Evolutionary conservation across 2,888 invertebrate species (phyloP), one percentile per base, ranked within the genome.

Genomic region (Rhyacophila evoluta): DNA sequence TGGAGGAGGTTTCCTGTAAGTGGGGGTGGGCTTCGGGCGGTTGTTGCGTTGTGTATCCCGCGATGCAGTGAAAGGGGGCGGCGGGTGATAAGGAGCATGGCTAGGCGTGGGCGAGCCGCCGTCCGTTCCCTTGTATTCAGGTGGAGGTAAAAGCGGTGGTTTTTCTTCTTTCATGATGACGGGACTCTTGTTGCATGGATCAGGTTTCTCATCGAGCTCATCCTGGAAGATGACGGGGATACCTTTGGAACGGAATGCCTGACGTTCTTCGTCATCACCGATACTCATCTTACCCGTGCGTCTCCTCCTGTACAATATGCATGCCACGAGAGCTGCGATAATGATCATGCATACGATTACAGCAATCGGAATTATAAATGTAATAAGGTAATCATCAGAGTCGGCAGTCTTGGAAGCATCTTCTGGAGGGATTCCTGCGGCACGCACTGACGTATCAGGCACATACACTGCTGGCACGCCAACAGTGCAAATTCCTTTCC

Each of bases 221-320:
- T 99, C 98, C 87, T 96, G 96, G 88, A 98, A 98, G 85, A 99
- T 98, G 39, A 98, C 97, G 0, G 99, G 98, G 84, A 98, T 97
- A 73, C 92, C 92, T 86, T 95, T 95, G 84, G 94, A 95, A 72
- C 95, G 92, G 89, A 95, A 95, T 82, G 94, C 94, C 85, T 94
- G 94, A 15, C 95, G 91, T 83, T 95, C 95, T 84, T 96, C 95
- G 84, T 95, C 95, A 85, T 93, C 93, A 33, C 93, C 93, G 82
- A 88, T 87, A 84, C 87, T 93, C 92, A 87, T 94, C 92, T 96
- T 94, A 82, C 97, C 97, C 74, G 95, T 95, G 83, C 95, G 92
- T 82, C 95, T 92, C 84, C 95, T 91, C 83, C 96, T 92, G 85
- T 98, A 97, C 72, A 98, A 88, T 75, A 97, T 92, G 85, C 97